Base-by-base conservation (phyloP, 2,113 vertebrate species). In the Megaleporinus macrocephalus region DNA sequence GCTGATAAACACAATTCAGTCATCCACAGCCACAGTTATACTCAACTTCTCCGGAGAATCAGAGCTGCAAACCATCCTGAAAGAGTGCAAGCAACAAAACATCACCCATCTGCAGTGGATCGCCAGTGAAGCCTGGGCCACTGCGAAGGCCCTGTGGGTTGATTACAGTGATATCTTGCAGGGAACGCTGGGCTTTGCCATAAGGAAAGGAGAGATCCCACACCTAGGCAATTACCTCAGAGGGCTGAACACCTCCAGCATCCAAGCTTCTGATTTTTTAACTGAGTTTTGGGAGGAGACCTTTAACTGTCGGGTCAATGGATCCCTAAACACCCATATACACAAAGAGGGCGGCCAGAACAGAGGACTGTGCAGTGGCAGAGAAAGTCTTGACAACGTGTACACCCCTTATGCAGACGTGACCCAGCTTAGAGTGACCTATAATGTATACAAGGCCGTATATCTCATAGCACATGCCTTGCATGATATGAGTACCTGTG, bases 371-470 rank as follows among this genome's bases (percentile, higher is more conserved):
- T 94, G 93, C 65, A 85, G 81, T 59, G 91, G 91, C 0, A 86
- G 16, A 3, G 92, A 94, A 75, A 79, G 63, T 82, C 87, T 93
- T 70, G 70, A 81, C 11, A 57, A 89, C 29, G 81, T 93, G 66
- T 88, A 89, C 81, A 89, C 91, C 27, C 49, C 88, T 15, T 94
- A 88, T 78, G 84, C 86, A 73, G 93, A 93, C 79, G 89, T 93
- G 61, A 90, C 91, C 47, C 88, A 93, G 82, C 84, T 92, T 57
- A 88, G 92, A 33, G 92, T 93, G 36, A 91, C 93, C 22, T 94
- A 93, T 81, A 94, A 94, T 26, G 92, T 94, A 7, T 94, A 95
- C 73, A 94, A 94, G 78, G 94, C 93, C 14, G 90, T 94, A 10
- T 90, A 95, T 84, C 77, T 93, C 22, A 85, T 94, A 57, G 93